Base-by-base conservation (phyloP, 92 coral and sea anemone species). In the Epizoanthus stellaris region DNA sequence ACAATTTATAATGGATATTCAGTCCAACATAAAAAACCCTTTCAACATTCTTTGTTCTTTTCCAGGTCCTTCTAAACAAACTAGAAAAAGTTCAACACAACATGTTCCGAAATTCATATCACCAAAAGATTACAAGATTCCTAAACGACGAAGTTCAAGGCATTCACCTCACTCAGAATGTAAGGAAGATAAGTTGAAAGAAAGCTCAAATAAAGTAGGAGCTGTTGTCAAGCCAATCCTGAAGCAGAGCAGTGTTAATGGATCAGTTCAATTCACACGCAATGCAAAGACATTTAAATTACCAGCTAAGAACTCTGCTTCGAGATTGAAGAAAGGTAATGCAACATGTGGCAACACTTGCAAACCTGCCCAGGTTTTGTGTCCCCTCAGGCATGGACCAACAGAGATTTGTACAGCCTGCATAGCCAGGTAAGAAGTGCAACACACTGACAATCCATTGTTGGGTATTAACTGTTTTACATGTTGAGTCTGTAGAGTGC, bases 351-450 rank as follows among this genome's bases (percentile, higher is more conserved):
- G 86, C 56, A 81, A 88, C 39, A 53, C 81, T 13, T 43, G 13
- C 84, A 80, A 86, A 76, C 77, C 89, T 16, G 75, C 77, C 65
- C 89, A 89, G 81, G 81, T 89, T 25, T 70, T 88, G 70, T 94
- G 98, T 56, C 94, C 98, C 6, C 72, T 88, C 9, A 88, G 88
- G 57, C 96, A 94, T 63, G 88, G 89, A 4, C 88, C 96, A n/a
- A 81, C 76, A 42, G 98, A 92, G 71, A 89, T 93, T 56, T 91
- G 95, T 74, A 70, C 95, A 16, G 89, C 86, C 34, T 94, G 98
- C 65, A 92, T 94, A 90, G 95, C 94, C 76, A 94, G 98, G 98
- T 94, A 85, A 75, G 54, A 49, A 49, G 54, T 11, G 10, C 54
- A 49, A 11, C 10, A 49, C 54, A 49, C 11, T 30, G 36, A 30